Conservation (phyloP, 2,888 invertebrate species). For the Acleris sparsana region DNA sequence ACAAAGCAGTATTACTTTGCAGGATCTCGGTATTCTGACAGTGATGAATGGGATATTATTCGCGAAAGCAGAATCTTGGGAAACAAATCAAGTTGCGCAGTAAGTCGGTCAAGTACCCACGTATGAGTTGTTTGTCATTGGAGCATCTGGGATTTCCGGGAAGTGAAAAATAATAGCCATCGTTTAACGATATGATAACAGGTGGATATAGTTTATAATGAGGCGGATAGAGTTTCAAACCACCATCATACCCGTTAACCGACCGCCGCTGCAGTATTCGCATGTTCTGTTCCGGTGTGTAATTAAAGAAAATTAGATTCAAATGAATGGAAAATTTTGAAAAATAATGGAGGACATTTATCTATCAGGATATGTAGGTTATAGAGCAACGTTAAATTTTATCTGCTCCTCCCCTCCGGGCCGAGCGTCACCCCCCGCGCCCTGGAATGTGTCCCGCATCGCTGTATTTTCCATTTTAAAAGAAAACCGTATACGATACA, state of each 20-base stretch:
- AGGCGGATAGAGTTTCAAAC: neutral
- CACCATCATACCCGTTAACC: neutral
- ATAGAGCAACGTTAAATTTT: no score
- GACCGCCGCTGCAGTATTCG: no score
- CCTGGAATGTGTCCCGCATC: no score
- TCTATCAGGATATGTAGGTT: no score
- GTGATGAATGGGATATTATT: constrained; percentile 4
- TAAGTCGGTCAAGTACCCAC: constrained; percentile 1
- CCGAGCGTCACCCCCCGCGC: no score
- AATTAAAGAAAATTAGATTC: no score
- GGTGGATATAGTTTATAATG: neutral
- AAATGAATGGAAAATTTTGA: no score
- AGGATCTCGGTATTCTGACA: constrained; percentile 3
- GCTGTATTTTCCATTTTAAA: no score
- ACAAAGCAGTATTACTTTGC: constrained; percentile 1
- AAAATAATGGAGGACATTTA: no score
- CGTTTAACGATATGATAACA: neutral
- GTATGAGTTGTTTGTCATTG: constrained; percentile 1
- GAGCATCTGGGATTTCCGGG: neutral
- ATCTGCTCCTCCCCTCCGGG: no score
- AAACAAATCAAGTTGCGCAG: constrained; percentile 9
- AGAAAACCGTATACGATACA: no score
- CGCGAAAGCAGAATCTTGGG: constrained; percentile 2
- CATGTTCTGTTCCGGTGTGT: no score
- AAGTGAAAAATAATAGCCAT: neutral